Conservation (phyloP, 64 coral and sea anemone genomes). For the Acropora tenuis region DNA sequence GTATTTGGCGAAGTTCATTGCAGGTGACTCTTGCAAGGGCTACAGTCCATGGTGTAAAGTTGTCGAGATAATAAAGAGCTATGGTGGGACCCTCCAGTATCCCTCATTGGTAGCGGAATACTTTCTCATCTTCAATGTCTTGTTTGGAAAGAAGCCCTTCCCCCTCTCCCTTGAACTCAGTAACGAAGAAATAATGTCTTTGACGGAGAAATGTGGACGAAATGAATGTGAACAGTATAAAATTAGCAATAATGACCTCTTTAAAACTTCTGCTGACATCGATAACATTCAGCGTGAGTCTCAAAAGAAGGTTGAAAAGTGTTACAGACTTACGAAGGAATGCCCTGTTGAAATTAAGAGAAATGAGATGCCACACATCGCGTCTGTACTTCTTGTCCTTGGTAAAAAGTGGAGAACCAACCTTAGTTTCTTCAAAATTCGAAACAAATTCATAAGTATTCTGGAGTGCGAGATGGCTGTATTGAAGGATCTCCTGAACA, state of each 20-base stretch:
- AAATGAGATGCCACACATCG: neutral
- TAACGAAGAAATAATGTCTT: slow-evolving; percentile 22
- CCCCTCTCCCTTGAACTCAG: slow-evolving; percentile 23
- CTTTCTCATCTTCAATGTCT: slow-evolving; percentile 58
- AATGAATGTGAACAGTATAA: slow-evolving; percentile 10
- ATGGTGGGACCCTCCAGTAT: slow-evolving; percentile 49
- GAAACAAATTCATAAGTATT: neutral
- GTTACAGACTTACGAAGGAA: neutral
- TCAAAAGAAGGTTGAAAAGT: slow-evolving; percentile 10
- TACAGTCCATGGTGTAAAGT: slow-evolving; percentile 86
- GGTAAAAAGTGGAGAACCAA: neutral
- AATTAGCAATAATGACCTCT: neutral
- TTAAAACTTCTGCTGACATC: slow-evolving; percentile 37
- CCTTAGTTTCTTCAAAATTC: neutral
- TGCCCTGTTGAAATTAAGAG: slow-evolving; percentile 2
- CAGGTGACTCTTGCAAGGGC: slow-evolving; percentile 46
- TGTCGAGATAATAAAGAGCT: slow-evolving; percentile 38
- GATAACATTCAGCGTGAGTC: slow-evolving; percentile 20
- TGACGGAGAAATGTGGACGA: slow-evolving; percentile 26
- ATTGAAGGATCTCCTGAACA: slow-evolving; percentile 17
- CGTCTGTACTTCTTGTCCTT: slow-evolving; percentile 10
- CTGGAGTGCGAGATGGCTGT: neutral
- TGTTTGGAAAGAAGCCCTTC: slow-evolving; percentile 40
- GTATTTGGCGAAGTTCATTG: slow-evolving; percentile 70
- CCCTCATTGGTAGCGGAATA: slow-evolving; percentile 66